These are phyloP conservation scores for Hoplias malabaricus DNA, from an alignment of 2,113 vertebrate species.

Conservation along the genomic window DNA sequence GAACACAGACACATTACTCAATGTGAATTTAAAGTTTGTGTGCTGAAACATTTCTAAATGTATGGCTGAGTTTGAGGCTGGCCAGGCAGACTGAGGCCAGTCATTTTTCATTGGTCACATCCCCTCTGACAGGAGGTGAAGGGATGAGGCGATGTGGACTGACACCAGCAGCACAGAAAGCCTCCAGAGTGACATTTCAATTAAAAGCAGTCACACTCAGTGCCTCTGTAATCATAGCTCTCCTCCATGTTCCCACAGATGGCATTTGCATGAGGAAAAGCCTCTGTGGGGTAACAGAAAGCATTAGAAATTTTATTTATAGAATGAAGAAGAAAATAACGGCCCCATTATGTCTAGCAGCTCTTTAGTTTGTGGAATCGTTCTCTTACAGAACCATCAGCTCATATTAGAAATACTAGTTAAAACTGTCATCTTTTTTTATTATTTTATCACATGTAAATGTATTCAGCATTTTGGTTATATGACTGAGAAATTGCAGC, in stretches of 20 bases:
- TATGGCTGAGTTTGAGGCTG: background rate
- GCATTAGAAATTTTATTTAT: background rate
- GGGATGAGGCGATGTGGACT: conserved; percentile 2
- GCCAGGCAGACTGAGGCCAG: background rate
- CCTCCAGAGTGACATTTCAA: conserved; percentile 23
- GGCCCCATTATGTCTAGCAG: background rate
- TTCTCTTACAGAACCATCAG: background rate
- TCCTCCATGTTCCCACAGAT: background rate
- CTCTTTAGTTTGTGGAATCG: background rate
- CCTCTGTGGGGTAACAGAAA: background rate
- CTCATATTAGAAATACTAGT: background rate
- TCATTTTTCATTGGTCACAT: background rate
- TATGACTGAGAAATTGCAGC: no score
- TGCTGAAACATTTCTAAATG: background rate
- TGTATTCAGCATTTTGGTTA: background rate
- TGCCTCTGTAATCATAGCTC: background rate
- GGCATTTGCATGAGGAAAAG: background rate
- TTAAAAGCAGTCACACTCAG: conserved; percentile 17
- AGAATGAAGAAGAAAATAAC: background rate
- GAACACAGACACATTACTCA: background rate
- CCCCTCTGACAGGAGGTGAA: background rate
- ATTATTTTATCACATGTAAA: background rate
- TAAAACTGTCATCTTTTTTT: background rate
- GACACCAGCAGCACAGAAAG: background rate
- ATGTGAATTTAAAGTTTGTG: background rate